phyloP scores from a whole-genome alignment of 1,140 invertebrate species.

The Drosophila teissieri region DNA sequence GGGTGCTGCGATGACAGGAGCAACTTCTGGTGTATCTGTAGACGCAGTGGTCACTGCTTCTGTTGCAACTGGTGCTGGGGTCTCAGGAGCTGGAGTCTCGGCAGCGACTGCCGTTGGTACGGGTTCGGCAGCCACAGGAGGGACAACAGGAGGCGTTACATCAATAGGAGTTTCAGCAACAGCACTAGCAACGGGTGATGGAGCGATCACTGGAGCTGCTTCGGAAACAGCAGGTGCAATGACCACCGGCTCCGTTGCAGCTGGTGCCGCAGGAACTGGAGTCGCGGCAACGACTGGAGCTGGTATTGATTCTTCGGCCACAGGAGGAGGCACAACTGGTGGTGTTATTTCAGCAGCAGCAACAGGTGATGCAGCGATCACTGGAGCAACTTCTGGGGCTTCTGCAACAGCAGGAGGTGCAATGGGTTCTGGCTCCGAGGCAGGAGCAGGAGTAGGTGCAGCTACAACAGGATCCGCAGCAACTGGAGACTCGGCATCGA shows the following conservation, averaged over 20 bases:
- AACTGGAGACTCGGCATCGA: neutral
- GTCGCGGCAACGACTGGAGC: neutral
- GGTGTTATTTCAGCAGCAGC: no score
- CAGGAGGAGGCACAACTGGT: neutral
- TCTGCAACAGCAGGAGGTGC: no score
- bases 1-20: neutral
- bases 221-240: neutral
- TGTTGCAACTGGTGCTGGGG: no score
- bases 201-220: no score
- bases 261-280: slow-evolving; percentile 1
- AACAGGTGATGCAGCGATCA: neutral
- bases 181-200: no score
- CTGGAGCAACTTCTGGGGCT: neutral
- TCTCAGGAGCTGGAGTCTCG: no score
- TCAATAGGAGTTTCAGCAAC: no score
- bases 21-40: neutral
- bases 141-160: no score
- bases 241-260: neutral
- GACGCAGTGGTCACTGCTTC: no score
- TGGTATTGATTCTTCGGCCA: neutral
- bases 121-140: no score
- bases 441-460: neutral
- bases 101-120: no score
- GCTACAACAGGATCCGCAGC: neutral
- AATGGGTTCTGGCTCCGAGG: neutral